Base-by-base conservation (phyloP, 2,888 invertebrate species). In the Tricholauxania praeusta region DNA sequence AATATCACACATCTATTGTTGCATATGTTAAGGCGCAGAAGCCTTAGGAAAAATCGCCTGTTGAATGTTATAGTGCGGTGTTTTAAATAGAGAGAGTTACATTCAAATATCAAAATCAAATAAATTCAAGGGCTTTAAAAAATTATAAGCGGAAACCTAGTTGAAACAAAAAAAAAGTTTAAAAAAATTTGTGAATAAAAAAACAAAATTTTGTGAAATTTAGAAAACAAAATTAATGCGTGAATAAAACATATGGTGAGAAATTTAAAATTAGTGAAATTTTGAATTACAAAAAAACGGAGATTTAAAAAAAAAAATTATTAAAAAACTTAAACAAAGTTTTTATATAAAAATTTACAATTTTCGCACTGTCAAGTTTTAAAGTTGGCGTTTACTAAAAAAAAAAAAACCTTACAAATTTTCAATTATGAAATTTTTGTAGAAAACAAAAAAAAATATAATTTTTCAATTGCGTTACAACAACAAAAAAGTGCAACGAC, bases 401-500 rank as follows among this genome's bases (percentile, higher is more conserved):
- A 32, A 15, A 28, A 7, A 10, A 39, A 32, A n/a, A 28, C 39
- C 39, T 57, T 19, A 19, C 10, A 39, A 39, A 39, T 7, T 39
- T 57, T 57, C 17, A 7, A 19, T 19, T 57, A 28, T 22, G 57
- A 57, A 57, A 39, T 39, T 57, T 57, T 57, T 10, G 19, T n/a
- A 19, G 8, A 19, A 57, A 57, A 19, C 3, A 10, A 62, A 19
- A 62, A 62, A 62, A 39, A 14, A 62, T 14, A 39, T 28, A 39
- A 60, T 60, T 28, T 28, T 32, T 17, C 22, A 63, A 49, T 55
- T 14, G n/a, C n/a, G 19, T 22, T 51, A 52, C 32, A 68, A 17
- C 48, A 51, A 69, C 52, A 71, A 64, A 32, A 70, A 62, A 71
- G 71, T 71, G 70, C 71, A 71, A 53, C 63, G 70, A 71, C 70